Percentiles rank a stretch among this genome's conserved stretches.
phyloP scores from a whole-genome alignment of 2,888 invertebrate species.

The Eubasilissa splendida region DNA sequence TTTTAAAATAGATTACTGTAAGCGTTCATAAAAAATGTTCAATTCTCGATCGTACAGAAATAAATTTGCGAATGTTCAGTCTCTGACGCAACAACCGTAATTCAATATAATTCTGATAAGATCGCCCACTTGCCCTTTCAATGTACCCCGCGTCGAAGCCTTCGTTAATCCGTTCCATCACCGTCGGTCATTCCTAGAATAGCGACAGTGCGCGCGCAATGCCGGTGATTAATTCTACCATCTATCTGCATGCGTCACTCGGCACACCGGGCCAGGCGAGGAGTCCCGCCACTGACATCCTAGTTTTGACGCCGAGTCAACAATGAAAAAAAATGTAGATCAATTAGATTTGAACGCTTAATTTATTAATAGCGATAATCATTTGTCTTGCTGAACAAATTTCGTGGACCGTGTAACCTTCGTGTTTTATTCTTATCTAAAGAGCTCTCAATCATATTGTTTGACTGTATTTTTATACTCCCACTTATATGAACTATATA shows the following conservation, averaged over 20 bases:
- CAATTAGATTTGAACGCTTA: conserved; percentile 8
- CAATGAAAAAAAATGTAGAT: conserved; percentile 24
- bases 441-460: conserved; percentile 16
- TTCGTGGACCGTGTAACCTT: conserved; percentile 30
- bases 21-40: too few relatives aligned
- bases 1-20: too few relatives aligned
- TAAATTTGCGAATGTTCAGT: background rate
- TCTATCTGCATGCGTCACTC: background rate
- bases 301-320: background rate
- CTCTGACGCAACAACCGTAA: conserved; percentile 12
- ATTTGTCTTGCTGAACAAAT: conserved; percentile 13
- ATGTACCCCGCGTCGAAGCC: background rate
- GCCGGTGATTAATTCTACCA: background rate
- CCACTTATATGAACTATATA: background rate
- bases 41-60: background rate
- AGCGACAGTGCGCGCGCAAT: too few relatives aligned
- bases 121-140: conserved; percentile 22
- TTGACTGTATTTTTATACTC: background rate
- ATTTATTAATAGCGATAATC: conserved; percentile 14
- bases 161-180: background rate
- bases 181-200: conserved; percentile 4
- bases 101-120: background rate
- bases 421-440: conserved; percentile 11
- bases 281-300: background rate
- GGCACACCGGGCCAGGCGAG: background rate